Evolutionary conservation across 2,113 vertebrate species (phyloP).

Genomic region (Coptodon bakossiorum): DNA sequence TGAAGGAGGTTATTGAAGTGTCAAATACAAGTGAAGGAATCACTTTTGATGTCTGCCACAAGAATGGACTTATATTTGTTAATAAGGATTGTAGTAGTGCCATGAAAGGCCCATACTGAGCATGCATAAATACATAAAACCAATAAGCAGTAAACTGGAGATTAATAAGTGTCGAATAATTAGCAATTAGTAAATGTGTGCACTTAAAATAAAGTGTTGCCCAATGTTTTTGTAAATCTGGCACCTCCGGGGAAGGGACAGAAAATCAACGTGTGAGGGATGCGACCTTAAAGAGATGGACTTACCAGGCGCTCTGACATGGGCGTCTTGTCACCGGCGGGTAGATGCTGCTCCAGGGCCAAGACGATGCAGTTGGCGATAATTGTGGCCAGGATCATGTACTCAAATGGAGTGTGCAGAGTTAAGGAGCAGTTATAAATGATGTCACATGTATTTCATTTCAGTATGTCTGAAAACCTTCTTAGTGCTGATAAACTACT

Average conservation of each 20-base stretch:
- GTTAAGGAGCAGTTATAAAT: slow-evolving; percentile 74
- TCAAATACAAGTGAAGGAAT: not conserved
- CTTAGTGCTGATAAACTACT: not conserved
- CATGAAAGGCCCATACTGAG: not conserved
- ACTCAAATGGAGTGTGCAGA: slow-evolving; percentile 90
- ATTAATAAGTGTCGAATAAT: not conserved
- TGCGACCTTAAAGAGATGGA: not conserved
- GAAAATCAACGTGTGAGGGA: not conserved
- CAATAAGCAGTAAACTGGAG: not conserved
- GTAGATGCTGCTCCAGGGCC: slow-evolving; percentile 95
- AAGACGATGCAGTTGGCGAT: slow-evolving; percentile 98
- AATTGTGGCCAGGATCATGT: slow-evolving; percentile 98
- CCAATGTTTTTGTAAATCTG: not conserved
- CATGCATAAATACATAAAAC: not conserved
- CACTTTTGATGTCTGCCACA: not conserved
- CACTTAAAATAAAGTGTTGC: not conserved
- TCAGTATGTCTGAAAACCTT: not conserved
- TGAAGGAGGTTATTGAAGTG: not conserved
- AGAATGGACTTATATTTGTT: not conserved
- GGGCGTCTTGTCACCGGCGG: slow-evolving; percentile 92
- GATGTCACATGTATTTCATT: slow-evolving; percentile 7
- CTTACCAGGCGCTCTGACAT: slow-evolving; percentile 98
- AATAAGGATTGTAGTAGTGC: not conserved
- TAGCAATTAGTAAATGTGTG: not conserved
- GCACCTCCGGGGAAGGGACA: not conserved